Evolutionary conservation across 2,797 vertebrate genomes (phyloP), one percentile per base, ranked within the genome.

Genomic region (Sebastes matsubarae): DNA sequence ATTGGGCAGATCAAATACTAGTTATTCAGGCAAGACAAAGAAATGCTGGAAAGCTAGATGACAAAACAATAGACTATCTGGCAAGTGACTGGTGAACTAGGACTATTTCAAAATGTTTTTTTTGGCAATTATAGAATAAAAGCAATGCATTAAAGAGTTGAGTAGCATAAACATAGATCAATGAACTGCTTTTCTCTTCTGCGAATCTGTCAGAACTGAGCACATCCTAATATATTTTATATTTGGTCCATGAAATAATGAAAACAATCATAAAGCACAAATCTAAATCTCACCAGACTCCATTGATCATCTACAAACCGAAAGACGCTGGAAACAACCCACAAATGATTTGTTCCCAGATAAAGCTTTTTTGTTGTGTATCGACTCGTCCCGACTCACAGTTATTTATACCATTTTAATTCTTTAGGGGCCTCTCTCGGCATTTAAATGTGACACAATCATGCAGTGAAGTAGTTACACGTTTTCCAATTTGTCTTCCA

Each of bases 261-360:
- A 83, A 64, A 60, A 64, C 11, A 61, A 20, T 27, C 79, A 36
- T 38, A 69, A 81, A 84, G 68, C 36, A 82, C 3, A 3, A 24
- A 68, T 46, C 9, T 42, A 29, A 81, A 77, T 32, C 32, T 18
- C 38, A 61, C 11, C 54, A 55, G 71, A 66, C 64, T 68, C 55
- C 22, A 76, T 32, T 81, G 77, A 88, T 87, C 59, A 42, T 71
- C 60, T 20, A 30, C 65, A 68, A 81, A 70, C 29, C 18, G 6
- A 70, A 10, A 65, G 59, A 38, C 10, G 20, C 3, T 30, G 16
- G 11, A 58, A 61, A 72, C 42, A 70, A 57, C n/a, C 1, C 34
- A 12, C 34, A 61, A 42, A 71, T 68, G 10, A 64, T 60, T 36
- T 72, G 14, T 70, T 78, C 24, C 42, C 58, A 80, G 38, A 74